These are phyloP conservation scores for Brachypteracias leptosomus DNA, from an alignment of 2,113 vertebrate species.

Conservation along the genomic window DNA sequence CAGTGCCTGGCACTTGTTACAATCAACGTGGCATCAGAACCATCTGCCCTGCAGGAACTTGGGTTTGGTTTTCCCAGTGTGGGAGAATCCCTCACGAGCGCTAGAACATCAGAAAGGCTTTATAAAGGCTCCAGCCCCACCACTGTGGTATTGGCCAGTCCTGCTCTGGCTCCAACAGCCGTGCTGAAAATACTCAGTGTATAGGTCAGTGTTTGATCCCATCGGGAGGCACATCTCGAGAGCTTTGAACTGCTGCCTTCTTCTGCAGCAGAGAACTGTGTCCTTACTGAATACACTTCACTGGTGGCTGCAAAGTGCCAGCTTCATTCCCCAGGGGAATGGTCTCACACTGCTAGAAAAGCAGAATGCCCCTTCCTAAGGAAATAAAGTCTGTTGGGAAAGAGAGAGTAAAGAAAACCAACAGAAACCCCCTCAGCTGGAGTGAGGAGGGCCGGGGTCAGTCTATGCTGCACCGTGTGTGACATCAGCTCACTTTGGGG, in stretches of 20 bases:
- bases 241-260: not conserved
- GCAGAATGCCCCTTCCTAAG: not conserved
- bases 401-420: not conserved
- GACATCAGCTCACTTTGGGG: too few relatives aligned
- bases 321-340: not conserved
- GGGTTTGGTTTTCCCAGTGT: not conserved
- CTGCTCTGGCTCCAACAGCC: not conserved
- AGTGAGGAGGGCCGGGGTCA: not conserved
- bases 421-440: accelerated
- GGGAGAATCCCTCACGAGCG: not conserved
- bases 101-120: not conserved
- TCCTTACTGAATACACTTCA: not conserved
- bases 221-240: too few relatives aligned
- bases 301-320: not conserved
- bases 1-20: not conserved
- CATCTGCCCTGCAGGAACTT: not conserved
- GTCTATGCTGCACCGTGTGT: not conserved
- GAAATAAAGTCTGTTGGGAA: not conserved
- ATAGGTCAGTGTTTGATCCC: not conserved
- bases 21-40: not conserved
- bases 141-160: not conserved
- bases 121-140: not conserved
- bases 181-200: not conserved
- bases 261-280: too few relatives aligned
- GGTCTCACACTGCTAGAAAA: not conserved